phyloP scores from a whole-genome alignment of 2,113 vertebrate genomes.

The Larimichthys polyactis region DNA sequence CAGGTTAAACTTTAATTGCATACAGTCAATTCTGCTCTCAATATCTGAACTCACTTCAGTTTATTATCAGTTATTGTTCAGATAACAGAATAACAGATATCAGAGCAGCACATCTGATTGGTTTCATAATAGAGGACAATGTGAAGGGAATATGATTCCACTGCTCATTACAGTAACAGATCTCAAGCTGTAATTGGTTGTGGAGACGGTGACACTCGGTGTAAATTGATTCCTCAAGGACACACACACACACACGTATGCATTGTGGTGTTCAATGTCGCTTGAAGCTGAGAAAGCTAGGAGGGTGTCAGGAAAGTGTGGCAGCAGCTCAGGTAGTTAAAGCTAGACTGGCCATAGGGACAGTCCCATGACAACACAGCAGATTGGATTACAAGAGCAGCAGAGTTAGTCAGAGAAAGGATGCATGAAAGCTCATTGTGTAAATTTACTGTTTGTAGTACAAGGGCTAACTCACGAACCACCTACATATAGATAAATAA shows the following conservation, averaged over 20 bases:
- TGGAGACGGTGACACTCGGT: constrained; percentile 37
- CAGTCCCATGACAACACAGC: constrained; percentile 54
- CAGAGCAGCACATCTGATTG: background rate
- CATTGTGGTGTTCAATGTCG: constrained; percentile 42
- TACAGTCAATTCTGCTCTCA: background rate
- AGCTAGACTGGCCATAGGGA: constrained; percentile 14
- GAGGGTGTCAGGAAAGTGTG: constrained; percentile 50
- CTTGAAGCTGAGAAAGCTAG: constrained; percentile 49
- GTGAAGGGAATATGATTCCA: constrained; percentile 4
- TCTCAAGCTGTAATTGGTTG: constrained; percentile 42
- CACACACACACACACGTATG: background rate
- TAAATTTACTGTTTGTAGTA: background rate
- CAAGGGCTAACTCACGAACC: background rate
- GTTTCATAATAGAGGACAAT: background rate
- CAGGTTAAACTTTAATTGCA: background rate
- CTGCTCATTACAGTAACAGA: constrained; percentile 25
- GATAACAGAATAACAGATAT: too few relatives aligned
- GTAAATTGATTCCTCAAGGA: constrained; percentile 55
- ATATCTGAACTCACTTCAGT: background rate
- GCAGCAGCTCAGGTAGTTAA: constrained; percentile 58
- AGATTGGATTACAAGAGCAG: constrained; percentile 38
- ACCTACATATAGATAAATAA: background rate
- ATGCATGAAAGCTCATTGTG: constrained; percentile 11
- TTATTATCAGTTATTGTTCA: too few relatives aligned
- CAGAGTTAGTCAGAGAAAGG: constrained; percentile 16